These are phyloP conservation scores for Drosophila insularis DNA, from an alignment of 1,140 invertebrate species.

Conservation along the genomic window DNA sequence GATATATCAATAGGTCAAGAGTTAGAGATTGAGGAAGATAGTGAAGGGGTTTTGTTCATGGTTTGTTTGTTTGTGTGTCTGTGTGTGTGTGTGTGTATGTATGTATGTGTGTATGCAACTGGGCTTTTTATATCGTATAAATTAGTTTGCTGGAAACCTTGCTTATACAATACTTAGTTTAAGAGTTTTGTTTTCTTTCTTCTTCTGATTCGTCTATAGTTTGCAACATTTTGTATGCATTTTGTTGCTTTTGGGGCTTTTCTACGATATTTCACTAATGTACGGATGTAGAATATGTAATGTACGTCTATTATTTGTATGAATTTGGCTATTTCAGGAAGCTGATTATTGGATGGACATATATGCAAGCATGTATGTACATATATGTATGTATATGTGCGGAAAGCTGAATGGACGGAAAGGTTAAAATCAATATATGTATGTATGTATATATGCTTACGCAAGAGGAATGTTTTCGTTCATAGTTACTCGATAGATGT, in stretches of 20 bases:
- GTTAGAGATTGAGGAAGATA: neutral
- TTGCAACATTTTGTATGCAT: slow-evolving; percentile 74
- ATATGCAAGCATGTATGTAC: slow-evolving; percentile 23
- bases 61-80: slow-evolving; percentile 40
- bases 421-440: slow-evolving; percentile 67
- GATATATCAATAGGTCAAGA: neutral
- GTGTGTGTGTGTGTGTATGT: slow-evolving; percentile 40
- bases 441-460: slow-evolving; percentile 28
- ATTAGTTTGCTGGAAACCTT: slow-evolving; percentile 74
- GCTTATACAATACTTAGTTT: slow-evolving; percentile 61
- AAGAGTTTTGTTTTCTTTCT: slow-evolving; percentile 9
- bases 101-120: slow-evolving; percentile 28
- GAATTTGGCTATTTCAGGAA: slow-evolving; percentile 23
- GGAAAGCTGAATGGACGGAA: slow-evolving; percentile 72
- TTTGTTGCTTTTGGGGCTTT: slow-evolving; percentile 43
- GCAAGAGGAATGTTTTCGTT: slow-evolving; percentile 28
- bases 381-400: slow-evolving; percentile 29
- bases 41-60: neutral
- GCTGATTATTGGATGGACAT: slow-evolving; percentile 50
- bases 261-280: slow-evolving; percentile 46
- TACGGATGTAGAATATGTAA: neutral
- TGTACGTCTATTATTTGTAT: slow-evolving; percentile 30
- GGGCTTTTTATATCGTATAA: slow-evolving; percentile 57
- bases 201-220: slow-evolving; percentile 16
- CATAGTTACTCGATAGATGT: slow-evolving; percentile 9